Evolutionary conservation across 2,888 invertebrate species (phyloP), one percentile per base, ranked within the genome.

Genomic region (Drosophila greeni): DNA sequence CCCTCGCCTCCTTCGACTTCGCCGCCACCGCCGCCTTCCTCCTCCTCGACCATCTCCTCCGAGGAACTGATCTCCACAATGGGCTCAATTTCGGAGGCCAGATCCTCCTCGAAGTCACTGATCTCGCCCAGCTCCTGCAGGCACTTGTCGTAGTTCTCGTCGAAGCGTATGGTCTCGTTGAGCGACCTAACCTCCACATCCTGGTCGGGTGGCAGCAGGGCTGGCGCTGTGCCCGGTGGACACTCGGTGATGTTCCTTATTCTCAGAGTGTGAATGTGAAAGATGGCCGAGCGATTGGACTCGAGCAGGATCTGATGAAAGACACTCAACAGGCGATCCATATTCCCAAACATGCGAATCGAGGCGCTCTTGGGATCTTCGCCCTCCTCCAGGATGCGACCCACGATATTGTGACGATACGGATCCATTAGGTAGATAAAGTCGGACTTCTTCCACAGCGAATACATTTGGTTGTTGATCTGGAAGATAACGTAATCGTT

Each of bases 401-500:
- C 87, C 12, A 81, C 72, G 6, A 86, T 80, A 1, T 84, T 72
- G 67, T 88, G 88, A 0, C 84, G 78, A 73, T 86, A 88, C 1
- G 89, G 88, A 76, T 88, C 88, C 64, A 88, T 75, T 0, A 88
- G 47, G 33, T 88, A 88, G 43, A 84, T 84, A 23, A 86, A 87
- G 0, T 74, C 70, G 0, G 82, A 70, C 48, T 86, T 86, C 49
- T 80, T 85, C 87, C 87, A 87, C n/a, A 88, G 34, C 5, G 86
- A 86, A 53, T 87, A 88, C 59, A 81, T 83, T 58, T 86, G 86
- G 39, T 82, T 75, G 65, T 86, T 86, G 31, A 88, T 84, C 74
- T 88, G 86, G 3, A 88, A 65, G 14, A 88, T 66, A 2, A 88
- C 31, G 56, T 86, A 85, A 5, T 85, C 75, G 8, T 79, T 66